Evolutionary conservation across 2,113 vertebrate species (phyloP).

Genomic region (Thryonomys swinderianus): DNA sequence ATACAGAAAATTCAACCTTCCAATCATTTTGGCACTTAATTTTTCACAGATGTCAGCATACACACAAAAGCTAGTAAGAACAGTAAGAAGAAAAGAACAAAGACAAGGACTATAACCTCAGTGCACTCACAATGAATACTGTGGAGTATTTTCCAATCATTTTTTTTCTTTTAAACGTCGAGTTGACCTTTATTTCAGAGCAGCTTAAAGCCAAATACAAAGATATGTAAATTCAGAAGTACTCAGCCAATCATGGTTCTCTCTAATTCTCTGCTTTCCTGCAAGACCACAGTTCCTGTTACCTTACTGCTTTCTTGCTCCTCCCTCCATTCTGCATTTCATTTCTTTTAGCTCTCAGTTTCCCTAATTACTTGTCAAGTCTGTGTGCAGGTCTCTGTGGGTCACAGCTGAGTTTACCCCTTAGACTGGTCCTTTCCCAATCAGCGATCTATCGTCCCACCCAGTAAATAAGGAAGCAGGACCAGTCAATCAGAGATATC

Average conservation of each 20-base stretch:
- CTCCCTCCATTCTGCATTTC: background rate
- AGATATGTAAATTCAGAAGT: background rate
- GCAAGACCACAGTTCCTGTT: fast-evolving
- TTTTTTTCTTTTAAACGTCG: background rate
- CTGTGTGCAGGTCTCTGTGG: background rate
- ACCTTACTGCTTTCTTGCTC: background rate
- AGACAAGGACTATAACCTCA: background rate
- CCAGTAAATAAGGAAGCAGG: background rate
- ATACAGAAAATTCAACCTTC: background rate
- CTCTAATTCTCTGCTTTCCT: background rate
- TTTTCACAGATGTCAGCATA: constrained; percentile 30
- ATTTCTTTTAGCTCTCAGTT: background rate
- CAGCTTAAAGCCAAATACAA: background rate
- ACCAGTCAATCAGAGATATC: background rate
- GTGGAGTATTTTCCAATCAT: background rate
- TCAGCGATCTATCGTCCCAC: background rate
- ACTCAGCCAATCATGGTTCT: fast-evolving
- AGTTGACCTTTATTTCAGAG: background rate
- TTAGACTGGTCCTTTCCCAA: background rate
- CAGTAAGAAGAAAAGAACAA: background rate
- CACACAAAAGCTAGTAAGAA: background rate
- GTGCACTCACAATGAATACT: background rate
- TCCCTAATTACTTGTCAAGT: background rate
- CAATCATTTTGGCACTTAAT: background rate
- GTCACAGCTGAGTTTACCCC: background rate